phyloP scores from a whole-genome alignment of 2,888 invertebrate species.

The Melieria picta region DNA sequence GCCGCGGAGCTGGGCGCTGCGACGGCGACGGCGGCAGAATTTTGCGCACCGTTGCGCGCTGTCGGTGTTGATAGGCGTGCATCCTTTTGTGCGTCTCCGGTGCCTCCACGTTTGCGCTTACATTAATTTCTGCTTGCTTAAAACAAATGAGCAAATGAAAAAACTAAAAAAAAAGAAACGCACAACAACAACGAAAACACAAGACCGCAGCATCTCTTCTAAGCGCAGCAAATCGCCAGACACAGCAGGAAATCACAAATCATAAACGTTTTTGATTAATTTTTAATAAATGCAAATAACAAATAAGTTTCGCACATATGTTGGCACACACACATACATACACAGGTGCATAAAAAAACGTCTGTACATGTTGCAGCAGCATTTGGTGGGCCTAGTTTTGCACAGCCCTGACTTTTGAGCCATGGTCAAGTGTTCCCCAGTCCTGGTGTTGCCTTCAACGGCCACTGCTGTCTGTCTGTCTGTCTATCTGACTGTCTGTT shows the following conservation, averaged over 20 bases:
- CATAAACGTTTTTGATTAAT: slow-evolving; percentile 62
- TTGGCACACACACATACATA: neutral
- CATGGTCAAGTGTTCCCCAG: neutral
- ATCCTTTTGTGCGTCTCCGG: neutral
- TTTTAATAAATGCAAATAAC: slow-evolving; percentile 54
- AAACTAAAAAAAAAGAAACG: neutral
- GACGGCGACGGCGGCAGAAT: too few species aligned
- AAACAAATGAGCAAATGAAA: neutral
- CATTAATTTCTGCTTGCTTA: neutral
- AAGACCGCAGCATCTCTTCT: neutral
- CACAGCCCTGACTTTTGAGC: neutral
- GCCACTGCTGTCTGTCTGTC: neutral
- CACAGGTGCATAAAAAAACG: neutral
- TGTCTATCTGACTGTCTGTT: neutral
- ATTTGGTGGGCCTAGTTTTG: neutral
- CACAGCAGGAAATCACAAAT: slow-evolving; percentile 64
- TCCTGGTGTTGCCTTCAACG: neutral
- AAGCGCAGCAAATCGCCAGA: slow-evolving; percentile 35
- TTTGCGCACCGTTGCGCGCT: neutral
- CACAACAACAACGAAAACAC: neutral
- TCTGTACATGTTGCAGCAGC: neutral
- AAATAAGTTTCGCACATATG: slow-evolving; percentile 23
- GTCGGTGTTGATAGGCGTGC: slow-evolving; percentile 3
- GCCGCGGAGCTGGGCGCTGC: too few species aligned
- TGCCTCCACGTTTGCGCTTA: too few species aligned